phyloP scores from a whole-genome alignment of 2,113 vertebrate species.

The Saccopteryx leptura region DNA sequence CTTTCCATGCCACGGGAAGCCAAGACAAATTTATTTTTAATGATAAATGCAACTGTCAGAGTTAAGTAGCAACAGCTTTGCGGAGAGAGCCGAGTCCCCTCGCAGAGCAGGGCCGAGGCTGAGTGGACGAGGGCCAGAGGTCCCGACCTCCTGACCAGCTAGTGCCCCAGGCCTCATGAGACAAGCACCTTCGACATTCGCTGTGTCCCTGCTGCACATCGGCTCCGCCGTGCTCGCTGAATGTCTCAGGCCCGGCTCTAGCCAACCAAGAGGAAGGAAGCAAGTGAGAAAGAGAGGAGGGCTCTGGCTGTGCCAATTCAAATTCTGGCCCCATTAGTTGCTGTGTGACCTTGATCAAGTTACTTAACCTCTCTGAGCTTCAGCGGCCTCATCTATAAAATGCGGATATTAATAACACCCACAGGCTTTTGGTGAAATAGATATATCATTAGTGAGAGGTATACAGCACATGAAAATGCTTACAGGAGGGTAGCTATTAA shows the following conservation, averaged over 20 bases:
- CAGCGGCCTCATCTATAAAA: background rate
- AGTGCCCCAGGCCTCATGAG: background rate
- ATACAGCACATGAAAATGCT: background rate
- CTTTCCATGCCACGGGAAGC: constrained; percentile 84
- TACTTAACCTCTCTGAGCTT: constrained; percentile 12
- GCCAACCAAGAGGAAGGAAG: background rate
- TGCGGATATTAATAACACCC: background rate
- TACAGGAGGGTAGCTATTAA: background rate
- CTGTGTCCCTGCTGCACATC: background rate
- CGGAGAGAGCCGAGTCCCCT: constrained; percentile 28
- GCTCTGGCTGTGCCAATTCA: background rate
- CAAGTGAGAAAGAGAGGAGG: background rate
- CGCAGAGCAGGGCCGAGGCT: accelerated
- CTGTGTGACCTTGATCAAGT: constrained; percentile 9
- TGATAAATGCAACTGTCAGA: constrained; percentile 89
- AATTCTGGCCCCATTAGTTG: background rate
- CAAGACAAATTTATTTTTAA: constrained; percentile 91
- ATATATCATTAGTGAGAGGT: background rate
- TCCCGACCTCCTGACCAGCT: background rate
- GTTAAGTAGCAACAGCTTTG: constrained; percentile 85
- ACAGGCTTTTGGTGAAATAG: background rate
- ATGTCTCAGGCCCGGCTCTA: background rate
- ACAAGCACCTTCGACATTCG: accelerated
- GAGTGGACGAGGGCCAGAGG: background rate
- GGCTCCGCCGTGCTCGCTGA: accelerated